phyloP scores from a whole-genome alignment of 1,140 invertebrate species.

The Drosophila kanapiae region DNA sequence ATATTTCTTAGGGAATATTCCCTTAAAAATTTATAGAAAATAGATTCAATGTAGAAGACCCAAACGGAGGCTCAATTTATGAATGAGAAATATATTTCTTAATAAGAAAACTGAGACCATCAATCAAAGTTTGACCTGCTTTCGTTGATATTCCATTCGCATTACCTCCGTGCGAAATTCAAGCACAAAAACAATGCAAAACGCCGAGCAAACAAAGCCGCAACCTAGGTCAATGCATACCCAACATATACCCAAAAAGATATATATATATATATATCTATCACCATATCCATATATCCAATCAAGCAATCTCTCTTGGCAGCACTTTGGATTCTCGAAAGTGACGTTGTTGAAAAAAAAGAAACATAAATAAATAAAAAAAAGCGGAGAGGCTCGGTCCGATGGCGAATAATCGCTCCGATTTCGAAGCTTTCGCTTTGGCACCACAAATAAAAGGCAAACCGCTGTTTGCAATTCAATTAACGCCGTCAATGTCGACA shows the following conservation, averaged over 20 bases:
- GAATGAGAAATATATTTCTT: constrained; percentile 2
- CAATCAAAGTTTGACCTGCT: constrained; percentile 12
- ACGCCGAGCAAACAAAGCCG: constrained; percentile 8
- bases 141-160: constrained; percentile 8
- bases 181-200: neutral
- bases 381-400: neutral
- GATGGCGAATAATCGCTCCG: constrained; percentile 24
- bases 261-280: neutral
- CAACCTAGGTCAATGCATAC: constrained; percentile 47
- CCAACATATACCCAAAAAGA: neutral
- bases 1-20: neutral
- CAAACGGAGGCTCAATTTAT: neutral
- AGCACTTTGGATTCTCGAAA: constrained; percentile 38
- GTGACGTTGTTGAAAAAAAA: neutral
- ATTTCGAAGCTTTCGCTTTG: constrained; percentile 57
- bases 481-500: constrained; percentile 70
- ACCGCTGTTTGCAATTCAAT: constrained; percentile 78
- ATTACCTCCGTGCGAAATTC: constrained; percentile 11
- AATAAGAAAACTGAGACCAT: constrained; percentile 1
- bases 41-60: neutral
- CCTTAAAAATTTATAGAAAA: neutral
- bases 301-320: constrained; percentile 30
- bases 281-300: neutral
- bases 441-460: constrained; percentile 21
- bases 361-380: constrained; percentile 1